Conservation (phyloP, 2,888 invertebrate genomes). For the Eilema griseolum region DNA sequence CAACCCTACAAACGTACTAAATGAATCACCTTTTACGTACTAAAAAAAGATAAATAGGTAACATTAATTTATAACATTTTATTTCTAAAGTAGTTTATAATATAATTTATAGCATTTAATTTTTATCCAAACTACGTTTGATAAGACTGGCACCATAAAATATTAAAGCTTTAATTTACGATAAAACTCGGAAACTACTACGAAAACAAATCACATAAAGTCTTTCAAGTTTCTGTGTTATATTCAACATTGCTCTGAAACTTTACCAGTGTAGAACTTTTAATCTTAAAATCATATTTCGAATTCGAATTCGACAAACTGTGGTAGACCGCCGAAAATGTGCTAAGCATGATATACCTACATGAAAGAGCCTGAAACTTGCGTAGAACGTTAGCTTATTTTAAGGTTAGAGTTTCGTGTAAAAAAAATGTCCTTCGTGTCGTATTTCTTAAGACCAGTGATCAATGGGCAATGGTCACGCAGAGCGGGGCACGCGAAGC, state of each 20-base stretch:
- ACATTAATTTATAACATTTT: slow-evolving; percentile 24
- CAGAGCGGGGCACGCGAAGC: slow-evolving; percentile 69
- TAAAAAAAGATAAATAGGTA: slow-evolving; percentile 29
- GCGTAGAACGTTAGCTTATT: slow-evolving; percentile 37
- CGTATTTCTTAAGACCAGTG: slow-evolving; percentile 75
- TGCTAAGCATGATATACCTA: slow-evolving; percentile 26
- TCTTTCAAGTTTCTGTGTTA: slow-evolving; percentile 32
- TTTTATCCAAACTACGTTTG: slow-evolving; percentile 28
- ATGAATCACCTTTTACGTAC: too few species aligned
- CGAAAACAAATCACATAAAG: slow-evolving; percentile 38
- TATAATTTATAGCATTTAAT: slow-evolving; percentile 31
- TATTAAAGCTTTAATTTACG: slow-evolving; percentile 37
- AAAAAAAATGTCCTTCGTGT: slow-evolving; percentile 76
- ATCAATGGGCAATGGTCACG: slow-evolving; percentile 80
- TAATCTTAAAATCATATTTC: slow-evolving; percentile 18
- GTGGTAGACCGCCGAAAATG: slow-evolving; percentile 13
- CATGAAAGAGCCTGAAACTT: slow-evolving; percentile 36
- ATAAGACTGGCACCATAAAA: slow-evolving; percentile 34
- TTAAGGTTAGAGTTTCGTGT: slow-evolving; percentile 60
- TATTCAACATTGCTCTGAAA: slow-evolving; percentile 20
- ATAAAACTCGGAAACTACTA: slow-evolving; percentile 30
- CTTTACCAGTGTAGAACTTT: slow-evolving; percentile 8
- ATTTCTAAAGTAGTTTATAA: slow-evolving; percentile 17
- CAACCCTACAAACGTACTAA: too few species aligned
- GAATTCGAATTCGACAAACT: slow-evolving; percentile 18